Evolutionary conservation across 2,888 invertebrate species (phyloP), one percentile per base, ranked within the genome.

Genomic region (Ectemnius continuus): DNA sequence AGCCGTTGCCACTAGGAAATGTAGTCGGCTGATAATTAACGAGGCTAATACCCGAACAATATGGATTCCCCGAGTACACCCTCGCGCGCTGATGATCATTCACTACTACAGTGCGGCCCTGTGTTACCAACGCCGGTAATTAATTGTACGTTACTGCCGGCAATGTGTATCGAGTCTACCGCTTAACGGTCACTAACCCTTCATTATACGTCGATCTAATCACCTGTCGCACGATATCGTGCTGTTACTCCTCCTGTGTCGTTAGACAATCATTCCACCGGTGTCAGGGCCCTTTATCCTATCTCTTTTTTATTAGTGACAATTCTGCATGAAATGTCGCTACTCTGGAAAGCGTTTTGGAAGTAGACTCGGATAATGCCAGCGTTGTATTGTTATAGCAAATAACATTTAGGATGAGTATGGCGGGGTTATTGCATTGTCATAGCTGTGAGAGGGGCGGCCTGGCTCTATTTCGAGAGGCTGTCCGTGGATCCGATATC

Each of bases 11-110:
- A 16, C 20, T n/a, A 5, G 46, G 62, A 62, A 23, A 63, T 46
- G 62, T 16, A 26, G 47, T 59, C n/a, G 48, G 57, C 61, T 60
- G 71, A 75, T 82, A 82, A 82, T 82, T 82, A 82, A 82, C 82
- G 82, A 58, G 63, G 82, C 78, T 80, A 82, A 82, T 82, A 78
- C 78, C 82, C 79, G 75, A 78, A 78, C 82, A 82, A 82, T 82
- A 76, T 71, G 71, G 67, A 56, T 76, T 67, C 77, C 61, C 60
- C 68, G 72, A 63, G 72, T 36, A 36, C 36, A 36, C 8, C 36
- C 36, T 36, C 36, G 36, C 36, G 36, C 36, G 6, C 36, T 36
- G 36, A 36, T 71, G 80, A 80, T 81, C 78, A 68, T 81, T 81
- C 73, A 66, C 69, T 67, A 63, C 69, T 68, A 63, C 60, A 65